Base-by-base conservation (phyloP, 2,888 invertebrate genomes). In the Orthosia gothica region DNA sequence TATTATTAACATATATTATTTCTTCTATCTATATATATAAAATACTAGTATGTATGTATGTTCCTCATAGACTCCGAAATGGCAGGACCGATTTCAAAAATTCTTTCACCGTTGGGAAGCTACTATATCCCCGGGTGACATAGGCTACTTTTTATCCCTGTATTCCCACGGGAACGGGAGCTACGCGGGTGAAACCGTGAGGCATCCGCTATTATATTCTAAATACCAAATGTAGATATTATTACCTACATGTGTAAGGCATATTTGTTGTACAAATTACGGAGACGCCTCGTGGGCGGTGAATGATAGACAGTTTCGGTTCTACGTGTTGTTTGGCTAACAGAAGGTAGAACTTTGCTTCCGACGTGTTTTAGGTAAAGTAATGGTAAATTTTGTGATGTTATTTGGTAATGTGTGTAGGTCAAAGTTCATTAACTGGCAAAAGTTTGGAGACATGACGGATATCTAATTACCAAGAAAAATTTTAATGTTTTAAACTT, bases 241-340 rank as follows among this genome's bases (percentile, higher is more conserved):
- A 68, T 69, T 62, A 40, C 40, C 40, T 40, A 69, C 26, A 45
- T 23, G 63, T 7, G 26, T 66, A 59, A 32, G 54, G 50, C 58
- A 67, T 64, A 77, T 70, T 70, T 70, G 67, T 66, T 65, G 63
- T 54, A 78, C 79, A 70, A 68, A 62, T 70, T 59, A 72, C 26
- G 65, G 45, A 55, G 68, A 63, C 54, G 16, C 16, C 15, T 32
- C 20, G 79, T 82, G 52, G 79, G 78, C 47, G 71, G 70, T 47
- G 70, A 74, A 59, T 76, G 69, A 84, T 52, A 69, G 74, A 76
- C 76, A 71, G 40, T n/a, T 65, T 68, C 5, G 12, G 58, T 57
- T 45, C 52, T 52, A 74, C 40, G 67, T 70, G 58, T 40, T 67
- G 55, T 66, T 70, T 26, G 47, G 32, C 50, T 70, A 65, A 81